Conservation (phyloP, 2,797 vertebrate genomes). For the Sebastiscus tertius region DNA sequence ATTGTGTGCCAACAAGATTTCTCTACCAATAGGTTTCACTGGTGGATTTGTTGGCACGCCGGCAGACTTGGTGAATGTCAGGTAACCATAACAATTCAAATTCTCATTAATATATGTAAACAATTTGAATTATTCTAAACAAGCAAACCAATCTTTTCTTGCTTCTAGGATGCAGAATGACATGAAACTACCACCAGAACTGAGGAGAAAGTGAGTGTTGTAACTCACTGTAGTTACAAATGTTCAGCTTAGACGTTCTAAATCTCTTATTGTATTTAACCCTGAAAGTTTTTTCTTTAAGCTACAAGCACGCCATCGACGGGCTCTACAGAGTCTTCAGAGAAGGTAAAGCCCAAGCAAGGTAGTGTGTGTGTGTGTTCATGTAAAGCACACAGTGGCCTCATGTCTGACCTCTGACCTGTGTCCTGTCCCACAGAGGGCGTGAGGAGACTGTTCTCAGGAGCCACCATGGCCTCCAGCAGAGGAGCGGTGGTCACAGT, state of each 20-base stretch:
- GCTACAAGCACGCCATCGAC: conserved; percentile 93
- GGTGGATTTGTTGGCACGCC: conserved; percentile 93
- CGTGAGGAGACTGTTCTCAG: conserved; percentile 90
- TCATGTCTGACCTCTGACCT: conserved; percentile 28
- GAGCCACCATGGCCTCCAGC: conserved; percentile 92
- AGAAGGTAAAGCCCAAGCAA: conserved; percentile 85
- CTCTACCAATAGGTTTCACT: conserved; percentile 84
- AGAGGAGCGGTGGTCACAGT: conserved; percentile 93
- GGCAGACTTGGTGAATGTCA: conserved; percentile 94
- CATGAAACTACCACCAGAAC: conserved; percentile 87
- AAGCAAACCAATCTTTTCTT: neutral
- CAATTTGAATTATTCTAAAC: neutral
- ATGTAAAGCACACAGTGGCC: neutral
- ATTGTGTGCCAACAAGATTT: neutral
- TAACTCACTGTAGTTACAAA: neutral
- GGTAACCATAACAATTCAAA: conserved; percentile 73
- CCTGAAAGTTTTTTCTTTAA: conserved; percentile 50
- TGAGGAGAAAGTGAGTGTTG: conserved; percentile 92
- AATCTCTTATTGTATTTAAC: neutral
- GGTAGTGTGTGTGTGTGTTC: neutral
- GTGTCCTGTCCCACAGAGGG: conserved; percentile 85
- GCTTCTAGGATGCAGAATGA: conserved; percentile 95
- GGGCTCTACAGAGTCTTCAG: conserved; percentile 90
- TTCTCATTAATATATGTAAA: neutral
- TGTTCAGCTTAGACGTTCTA: neutral